Evolutionary conservation across 2,797 vertebrate genomes (phyloP), one percentile per base, ranked within the genome.

Genomic region (Pelochelys cantorii): DNA sequence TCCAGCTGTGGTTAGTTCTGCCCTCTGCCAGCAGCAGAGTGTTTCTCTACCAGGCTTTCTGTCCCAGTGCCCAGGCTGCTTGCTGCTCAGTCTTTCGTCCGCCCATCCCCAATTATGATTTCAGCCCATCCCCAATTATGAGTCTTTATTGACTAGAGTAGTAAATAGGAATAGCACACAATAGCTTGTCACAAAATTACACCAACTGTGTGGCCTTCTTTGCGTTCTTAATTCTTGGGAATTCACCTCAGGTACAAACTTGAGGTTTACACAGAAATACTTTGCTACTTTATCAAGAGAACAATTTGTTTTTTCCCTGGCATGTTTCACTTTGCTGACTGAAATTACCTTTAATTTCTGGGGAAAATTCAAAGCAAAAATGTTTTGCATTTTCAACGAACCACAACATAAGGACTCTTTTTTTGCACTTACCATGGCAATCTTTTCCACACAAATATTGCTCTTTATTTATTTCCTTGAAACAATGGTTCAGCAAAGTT

Each of bases 161-260:
- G 13, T 52, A 59, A 11, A 79, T 7, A 55, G 11, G 11, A 53
- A 55, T 55, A 0, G 0, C 62, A 84, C 11, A 0, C 55, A 87
- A 84, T 62, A 55, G 48, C 55, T 10, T 48, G 93, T 71, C 14
- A 54, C 53, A 54, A 54, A 54, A 54, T 2, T 12, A 54, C 53
- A 54, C 20, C 60, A 78, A 9, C 37, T 27, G 53, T 0, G 0
- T 0, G 0, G 23, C 17, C 29, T 59, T 68, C 54, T 37, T 34
- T 60, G 3, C 11, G 6, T 11, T 80, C 37, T 71, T 60, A 37
- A 91, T 52, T 5, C 54, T 55, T 34, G 0, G 34, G 42, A 78
- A 77, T 55, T 11, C 11, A 27, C 18, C 9, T 2, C 5, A 81
- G 71, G 2, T 80, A 17, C 34, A 75, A 75, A 75, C 25, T 25